Base-by-base conservation (phyloP, 2,113 vertebrate species). In the Ibidorhyncha struthersii region DNA sequence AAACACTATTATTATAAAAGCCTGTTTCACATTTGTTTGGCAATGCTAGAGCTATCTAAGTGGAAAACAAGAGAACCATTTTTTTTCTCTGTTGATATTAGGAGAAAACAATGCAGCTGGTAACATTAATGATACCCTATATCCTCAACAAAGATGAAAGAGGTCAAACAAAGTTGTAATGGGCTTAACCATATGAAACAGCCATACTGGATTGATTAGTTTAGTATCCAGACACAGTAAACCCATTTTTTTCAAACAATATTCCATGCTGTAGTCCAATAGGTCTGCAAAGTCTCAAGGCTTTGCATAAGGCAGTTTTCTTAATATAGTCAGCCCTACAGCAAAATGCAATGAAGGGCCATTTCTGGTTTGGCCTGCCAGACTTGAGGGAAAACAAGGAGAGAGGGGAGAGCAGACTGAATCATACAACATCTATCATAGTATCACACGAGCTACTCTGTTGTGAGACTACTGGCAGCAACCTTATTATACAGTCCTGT, bases 131-230 rank as follows among this genome's bases (percentile, higher is more conserved):
- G 97, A 93, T 94, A 98, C 87, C 67, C 95, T 97, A 96, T 95
- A 98, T 95, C 97, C 97, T 97, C 97, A 90, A 77, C 87, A 96
- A 96, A 98, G 98, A 98, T 97, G 96, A 98, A 98, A 98, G 97
- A 97, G 97, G 94, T 97, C 90, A 96, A 95, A 90, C 95, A 96
- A 97, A 96, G 89, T 95, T 97, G 90, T 98, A 98, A 98, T 95
- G 90, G 93, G 92, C 67, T 98, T 97, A 97, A 88, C 77, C 91
- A 91, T 96, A 96, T 96, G 97, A 98, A 98, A 97, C 90, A 96
- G 91, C 77, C 98, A 94, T 96, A 83, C 43, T 96, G 96, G 91
- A 92, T 91, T 97, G 97, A 98, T 98, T 98, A 97, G 59, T 77
- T 97, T 84, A 96, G 93, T 36, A 97, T 96, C 86, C 94, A 98